Evolutionary conservation across 2,797 vertebrate species (phyloP), one percentile per base, ranked within the genome.

Genomic region (Eutrigla gurnardus): DNA sequence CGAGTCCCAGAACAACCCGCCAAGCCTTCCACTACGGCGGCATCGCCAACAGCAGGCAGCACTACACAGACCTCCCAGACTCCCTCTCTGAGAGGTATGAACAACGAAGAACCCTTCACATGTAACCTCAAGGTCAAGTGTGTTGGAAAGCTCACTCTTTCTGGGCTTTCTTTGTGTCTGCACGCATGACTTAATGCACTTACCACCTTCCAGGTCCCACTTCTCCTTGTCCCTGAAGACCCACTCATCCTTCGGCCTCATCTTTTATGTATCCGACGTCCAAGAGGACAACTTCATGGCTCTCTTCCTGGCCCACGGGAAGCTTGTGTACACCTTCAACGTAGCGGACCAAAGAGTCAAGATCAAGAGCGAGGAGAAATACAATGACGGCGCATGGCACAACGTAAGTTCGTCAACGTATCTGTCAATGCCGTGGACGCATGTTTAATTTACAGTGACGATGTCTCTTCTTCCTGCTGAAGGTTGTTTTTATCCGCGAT

Each of bases 201-300:
- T 52, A 60, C 53, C 18, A 14, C 36, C 70, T 82, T 5, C 57
- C 89, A 99, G 98, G 91, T 96, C 95, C 86, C 95, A 97, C 80
- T 95, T 99, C 85, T 96, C 96, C 57, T 91, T 99, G 87, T 97
- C 94, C 66, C 81, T 99, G 88, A 98, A 95, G 94, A 98, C 97
- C 25, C 91, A 94, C 4, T 96, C 96, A 17, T 93, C 96, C 53
- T 96, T 95, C 33, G 97, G 97, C 81, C 96, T 98, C 92, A 95
- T 99, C 85, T 96, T 98, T 88, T 98, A 98, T 37, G 13, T 96
- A 70, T 96, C 96, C 4, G 96, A 97, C 80, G 80, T 91, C 75
- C 89, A 93, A 59, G 97, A 97, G 75, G 92, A 93, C 70, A 93
- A 97, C 85, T 97, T 97, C 88, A 96, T 99, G 95, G 91, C 96